Evolutionary conservation across 2,113 vertebrate species (phyloP).

Genomic region (Uria lomvia): DNA sequence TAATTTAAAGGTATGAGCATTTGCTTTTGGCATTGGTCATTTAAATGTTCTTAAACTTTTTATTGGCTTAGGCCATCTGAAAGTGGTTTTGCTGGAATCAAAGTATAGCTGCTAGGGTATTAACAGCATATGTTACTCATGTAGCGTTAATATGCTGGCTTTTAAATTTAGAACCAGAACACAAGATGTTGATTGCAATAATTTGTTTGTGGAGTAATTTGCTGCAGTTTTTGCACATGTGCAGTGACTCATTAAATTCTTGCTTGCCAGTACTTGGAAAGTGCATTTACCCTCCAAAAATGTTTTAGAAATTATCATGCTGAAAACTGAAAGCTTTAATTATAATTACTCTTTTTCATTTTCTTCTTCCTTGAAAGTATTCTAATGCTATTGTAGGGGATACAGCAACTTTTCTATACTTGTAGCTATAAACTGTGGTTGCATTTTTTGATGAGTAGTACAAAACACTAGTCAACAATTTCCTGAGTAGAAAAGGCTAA

Average conservation of each 20-base stretch:
- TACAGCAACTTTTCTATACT: background rate
- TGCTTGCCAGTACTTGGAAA: conserved; percentile 56
- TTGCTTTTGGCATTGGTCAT: background rate
- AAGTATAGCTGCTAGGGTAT: conserved; percentile 63
- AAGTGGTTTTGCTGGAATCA: conserved; percentile 62
- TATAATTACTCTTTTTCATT: conserved; percentile 48
- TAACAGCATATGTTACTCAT: conserved; percentile 71
- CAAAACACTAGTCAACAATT: background rate
- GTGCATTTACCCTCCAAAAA: conserved; percentile 69
- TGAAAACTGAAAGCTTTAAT: conserved; percentile 61
- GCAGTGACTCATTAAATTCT: conserved; percentile 73
- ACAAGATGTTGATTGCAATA: conserved; percentile 81
- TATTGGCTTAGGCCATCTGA: conserved; percentile 68
- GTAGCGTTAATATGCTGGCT: conserved; percentile 71
- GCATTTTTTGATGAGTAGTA: background rate
- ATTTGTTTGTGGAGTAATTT: conserved; percentile 79
- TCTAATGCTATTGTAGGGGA: conserved; percentile 20
- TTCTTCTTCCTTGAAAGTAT: conserved; percentile 43
- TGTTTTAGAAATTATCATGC: conserved; percentile 55
- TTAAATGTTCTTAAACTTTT: background rate
- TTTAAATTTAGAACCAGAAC: conserved; percentile 80
- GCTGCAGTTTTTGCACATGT: conserved; percentile 76
- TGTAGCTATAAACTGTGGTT: background rate
- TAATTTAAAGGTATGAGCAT: background rate
- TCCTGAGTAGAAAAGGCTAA: background rate